Conservation (phyloP, 2,888 invertebrate genomes). For the Heliothis peltigera region DNA sequence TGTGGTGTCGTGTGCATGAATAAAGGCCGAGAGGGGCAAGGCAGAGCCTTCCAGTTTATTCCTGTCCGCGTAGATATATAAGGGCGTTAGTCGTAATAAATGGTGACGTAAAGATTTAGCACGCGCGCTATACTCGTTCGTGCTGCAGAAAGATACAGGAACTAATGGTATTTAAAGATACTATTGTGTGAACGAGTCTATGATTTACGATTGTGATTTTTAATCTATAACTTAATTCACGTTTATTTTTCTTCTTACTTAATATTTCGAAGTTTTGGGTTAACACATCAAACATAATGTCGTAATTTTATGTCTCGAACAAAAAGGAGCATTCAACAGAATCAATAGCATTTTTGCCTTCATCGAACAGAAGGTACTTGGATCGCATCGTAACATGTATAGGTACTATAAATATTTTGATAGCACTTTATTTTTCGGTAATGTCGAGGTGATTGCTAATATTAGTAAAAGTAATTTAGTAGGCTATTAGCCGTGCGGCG, state of each 20-base stretch:
- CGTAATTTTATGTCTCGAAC: neutral
- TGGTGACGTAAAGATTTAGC: constrained; percentile 69
- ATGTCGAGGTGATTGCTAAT: constrained; percentile 55
- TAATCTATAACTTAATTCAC: neutral
- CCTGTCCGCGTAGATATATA: constrained; percentile 60
- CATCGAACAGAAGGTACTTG: constrained; percentile 20
- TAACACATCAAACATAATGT: neutral
- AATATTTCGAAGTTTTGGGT: neutral
- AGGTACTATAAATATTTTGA: constrained; percentile 34
- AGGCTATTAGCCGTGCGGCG: constrained; percentile 62
- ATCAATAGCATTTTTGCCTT: constrained; percentile 1
- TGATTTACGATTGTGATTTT: constrained; percentile 44
- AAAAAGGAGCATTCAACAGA: constrained; percentile 5
- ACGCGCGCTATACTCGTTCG: constrained; percentile 67
- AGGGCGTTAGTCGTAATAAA: constrained; percentile 63
- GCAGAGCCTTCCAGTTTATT: constrained; percentile 56
- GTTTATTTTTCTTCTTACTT: neutral
- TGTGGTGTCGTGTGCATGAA: constrained; percentile 32
- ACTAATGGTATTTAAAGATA: constrained; percentile 67
- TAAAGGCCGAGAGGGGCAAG: constrained; percentile 35
- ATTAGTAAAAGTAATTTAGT: constrained; percentile 64
- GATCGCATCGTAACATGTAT: constrained; percentile 37
- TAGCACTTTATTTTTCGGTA: constrained; percentile 37
- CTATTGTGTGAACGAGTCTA: constrained; percentile 56
- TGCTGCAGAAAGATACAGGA: constrained; percentile 76